These are phyloP conservation scores for Brenthis ino DNA, from an alignment of 2,888 invertebrate species.

Conservation along the genomic window DNA sequence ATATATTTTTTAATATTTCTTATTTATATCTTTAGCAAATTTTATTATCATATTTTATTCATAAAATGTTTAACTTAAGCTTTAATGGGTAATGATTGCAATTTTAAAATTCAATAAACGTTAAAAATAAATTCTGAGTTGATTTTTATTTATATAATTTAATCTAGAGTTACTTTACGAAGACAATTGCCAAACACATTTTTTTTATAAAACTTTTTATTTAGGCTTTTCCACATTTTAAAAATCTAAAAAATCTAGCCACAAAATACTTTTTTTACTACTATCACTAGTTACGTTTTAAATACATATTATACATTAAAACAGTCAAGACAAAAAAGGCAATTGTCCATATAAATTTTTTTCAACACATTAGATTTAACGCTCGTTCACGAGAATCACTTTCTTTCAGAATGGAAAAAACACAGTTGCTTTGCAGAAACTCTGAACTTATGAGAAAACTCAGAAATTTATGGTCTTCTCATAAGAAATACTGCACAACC, in stretches of 20 bases:
- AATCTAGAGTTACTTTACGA: slow-evolving; percentile 2
- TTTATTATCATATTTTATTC: background rate
- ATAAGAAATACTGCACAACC: slow-evolving; percentile 82
- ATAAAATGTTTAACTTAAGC: background rate
- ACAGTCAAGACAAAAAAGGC: background rate
- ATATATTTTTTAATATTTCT: background rate
- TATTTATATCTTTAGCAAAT: background rate
- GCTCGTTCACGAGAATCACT: slow-evolving; percentile 47
- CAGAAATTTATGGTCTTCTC: slow-evolving; percentile 83
- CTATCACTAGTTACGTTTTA: background rate
- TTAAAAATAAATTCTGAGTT: slow-evolving; percentile 33
- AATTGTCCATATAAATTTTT: slow-evolving; percentile 14
- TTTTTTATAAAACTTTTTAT: background rate
- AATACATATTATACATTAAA: background rate
- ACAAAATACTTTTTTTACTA: background rate
- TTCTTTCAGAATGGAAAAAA: slow-evolving; percentile 83
- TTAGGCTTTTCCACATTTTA: background rate
- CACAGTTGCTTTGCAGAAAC: slow-evolving; percentile 84
- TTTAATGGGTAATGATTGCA: slow-evolving; percentile 47
- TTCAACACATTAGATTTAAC: slow-evolving; percentile 20
- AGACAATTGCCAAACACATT: slow-evolving; percentile 6
- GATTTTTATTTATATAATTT: background rate
- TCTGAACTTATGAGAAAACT: slow-evolving; percentile 84
- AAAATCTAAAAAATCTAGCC: background rate
- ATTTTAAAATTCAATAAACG: slow-evolving; percentile 58